A percentile compares a stretch with the other conserved stretches of the same genome.
Conservation (phyloP, 2,113 vertebrate genomes). For the Illadopsis cleaveri region DNA sequence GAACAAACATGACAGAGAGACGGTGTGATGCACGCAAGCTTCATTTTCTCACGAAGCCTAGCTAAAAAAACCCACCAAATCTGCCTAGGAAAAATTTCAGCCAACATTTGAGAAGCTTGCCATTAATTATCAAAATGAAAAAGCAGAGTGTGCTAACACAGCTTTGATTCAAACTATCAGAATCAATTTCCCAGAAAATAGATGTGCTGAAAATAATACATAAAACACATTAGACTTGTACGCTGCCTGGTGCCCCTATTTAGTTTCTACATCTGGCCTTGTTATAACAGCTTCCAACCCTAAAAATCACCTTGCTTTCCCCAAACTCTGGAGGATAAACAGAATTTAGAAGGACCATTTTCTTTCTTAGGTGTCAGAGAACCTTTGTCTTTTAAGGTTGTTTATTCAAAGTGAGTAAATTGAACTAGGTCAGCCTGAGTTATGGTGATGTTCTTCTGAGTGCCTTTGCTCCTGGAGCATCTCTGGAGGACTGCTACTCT, state of each 20-base stretch:
- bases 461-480: background rate
- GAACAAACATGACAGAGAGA: slow-evolving; percentile 48
- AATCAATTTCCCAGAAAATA: slow-evolving; percentile 2
- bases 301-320: background rate
- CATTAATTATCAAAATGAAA: slow-evolving; percentile 18
- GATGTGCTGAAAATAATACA: background rate
- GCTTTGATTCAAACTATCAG: background rate
- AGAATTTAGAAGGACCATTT: background rate
- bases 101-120: slow-evolving; percentile 21
- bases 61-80: background rate
- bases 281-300: background rate
- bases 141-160: background rate
- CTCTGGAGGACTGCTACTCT: background rate
- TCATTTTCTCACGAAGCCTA: slow-evolving; percentile 45
- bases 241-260: background rate
- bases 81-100: slow-evolving; percentile 9
- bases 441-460: background rate
- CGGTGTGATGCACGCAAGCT: slow-evolving; percentile 44
- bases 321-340: background rate
- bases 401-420: background rate
- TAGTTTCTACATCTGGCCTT: background rate
- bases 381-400: background rate
- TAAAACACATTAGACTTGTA: background rate
- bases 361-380: background rate
- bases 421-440: background rate